Evolutionary conservation across 2,797 vertebrate genomes (phyloP), one percentile per base, ranked within the genome.

Genomic region (Sebastes cheni): DNA sequence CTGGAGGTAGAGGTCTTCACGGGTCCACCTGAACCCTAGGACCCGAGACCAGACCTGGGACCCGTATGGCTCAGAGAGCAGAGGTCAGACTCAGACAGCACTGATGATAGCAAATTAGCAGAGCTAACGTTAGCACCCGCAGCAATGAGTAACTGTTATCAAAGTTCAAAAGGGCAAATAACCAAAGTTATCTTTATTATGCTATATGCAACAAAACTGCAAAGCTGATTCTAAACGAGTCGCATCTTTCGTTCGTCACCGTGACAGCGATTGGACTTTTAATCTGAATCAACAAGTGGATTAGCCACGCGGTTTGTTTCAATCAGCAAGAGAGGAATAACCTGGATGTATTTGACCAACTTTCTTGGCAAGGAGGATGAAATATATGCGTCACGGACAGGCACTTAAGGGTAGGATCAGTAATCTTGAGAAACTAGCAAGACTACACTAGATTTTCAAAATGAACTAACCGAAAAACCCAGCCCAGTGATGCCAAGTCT

Each of bases 341-440:
- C 11, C 30, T 62, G 46, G 46, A 52, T 52, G 2, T 34, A 30
- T 62, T 22, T 62, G 7, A 22, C 30, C 30, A 12, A 34, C 61
- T 64, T 36, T 64, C 61, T 64, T 64, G 61, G 61, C 32, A 13
- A 34, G 10, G 32, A 36, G 61, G n/a, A 16, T 23, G n/a, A 30
- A 1, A 1, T 62, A n/a, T 22, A 12, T 52, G 46, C 3, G 18
- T 52, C 10, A 1, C 1, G 1, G 0, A 0, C 14, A 42, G 39
- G 39, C 14, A 0, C 6, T 42, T 42, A 42, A 42, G 0, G 14
- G 39, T 16, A 42, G 39, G 5, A 0, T 42, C 2, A 42, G 39
- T 42, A 16, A 42, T 16, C 39, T 42, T 42, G 39, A 42, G 39
- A 42, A 42, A 42, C 14, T 42, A 42, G 39, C 6, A 42, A 42